Base-by-base conservation (phyloP, 2,888 invertebrate genomes). In the Ormyrus labotus region DNA sequence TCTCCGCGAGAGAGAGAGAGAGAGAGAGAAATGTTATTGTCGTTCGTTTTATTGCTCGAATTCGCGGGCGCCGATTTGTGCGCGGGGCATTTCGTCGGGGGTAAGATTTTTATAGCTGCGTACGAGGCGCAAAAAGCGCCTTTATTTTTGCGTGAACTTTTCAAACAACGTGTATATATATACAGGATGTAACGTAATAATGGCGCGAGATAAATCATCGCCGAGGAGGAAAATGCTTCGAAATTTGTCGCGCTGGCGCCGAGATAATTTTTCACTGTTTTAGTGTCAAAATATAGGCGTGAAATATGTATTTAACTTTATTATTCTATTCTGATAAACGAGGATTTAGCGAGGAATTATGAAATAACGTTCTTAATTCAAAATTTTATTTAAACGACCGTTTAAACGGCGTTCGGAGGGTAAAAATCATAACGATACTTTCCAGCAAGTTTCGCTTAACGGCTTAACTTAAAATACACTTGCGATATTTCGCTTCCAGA, bases 131-230 rank as follows among this genome's bases (percentile, higher is more conserved):
- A 53, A 6, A 19, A 4, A 48, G 55, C 61, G 19, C 11, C 51
- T 69, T 76, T 34, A 55, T 76, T 76, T 69, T 55, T 8, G 19
- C 19, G 4, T 34, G 50, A 61, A 7, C 9, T 75, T 53, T 77
- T 8, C 34, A 60, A 58, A 11, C 9, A 4, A 34, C 34, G 34
- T 34, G 34, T 34, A 19, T 19, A 34, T 34, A 10, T 2, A n/a
- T 2, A 11, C 11, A 47, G 48, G 11, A 5, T 34, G 57, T 53
- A 65, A 65, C 58, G 60, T 19, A 60, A 58, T 71, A 71, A 60
- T 55, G 53, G 19, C 13, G 47, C 55, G 19, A 51, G 13, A 78
- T 71, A 78, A 78, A 78, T 71, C 71, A 65, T 71, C 65, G 55
- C 45, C 19, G 48, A 19, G 45, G 5, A 11, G 13, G n/a, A 19